Percentiles rank a stretch among this genome's conserved stretches.
phyloP scores from a whole-genome alignment of 2,888 invertebrate species.

The Netelia fuscicornis region DNA sequence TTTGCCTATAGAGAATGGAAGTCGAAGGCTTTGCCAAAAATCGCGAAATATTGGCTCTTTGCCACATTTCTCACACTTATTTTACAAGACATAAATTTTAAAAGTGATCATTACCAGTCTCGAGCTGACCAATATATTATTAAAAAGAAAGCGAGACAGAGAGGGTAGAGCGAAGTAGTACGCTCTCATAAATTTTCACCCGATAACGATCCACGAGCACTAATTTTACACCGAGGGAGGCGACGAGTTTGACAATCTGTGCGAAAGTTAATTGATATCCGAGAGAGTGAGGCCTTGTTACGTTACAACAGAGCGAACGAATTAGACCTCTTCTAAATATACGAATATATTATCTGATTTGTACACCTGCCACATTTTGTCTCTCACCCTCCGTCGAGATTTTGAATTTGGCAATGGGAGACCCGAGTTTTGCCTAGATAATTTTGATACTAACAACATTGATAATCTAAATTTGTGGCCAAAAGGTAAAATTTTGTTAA shows the following conservation, averaged over 20 bases:
- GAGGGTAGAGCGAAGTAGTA: constrained; percentile 10
- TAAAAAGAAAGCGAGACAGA: constrained; percentile 20
- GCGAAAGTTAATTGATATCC: constrained; percentile 59
- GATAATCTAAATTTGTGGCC: constrained; percentile 44
- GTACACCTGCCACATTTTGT: constrained; percentile 13
- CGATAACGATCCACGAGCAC: constrained; percentile 48
- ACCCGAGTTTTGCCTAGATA: constrained; percentile 27
- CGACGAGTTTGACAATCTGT: constrained; percentile 44
- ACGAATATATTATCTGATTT: constrained; percentile 63
- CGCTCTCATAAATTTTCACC: constrained; percentile 30
- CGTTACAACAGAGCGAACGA: constrained; percentile 43
- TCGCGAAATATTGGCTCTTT: constrained; percentile 60
- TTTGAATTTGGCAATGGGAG: constrained; percentile 51
- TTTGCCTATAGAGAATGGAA: constrained; percentile 46
- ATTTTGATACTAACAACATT: constrained; percentile 49
- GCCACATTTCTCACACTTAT: constrained; percentile 70
- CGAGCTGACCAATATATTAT: constrained; percentile 53
- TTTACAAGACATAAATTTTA: constrained; percentile 70
- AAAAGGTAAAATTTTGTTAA: constrained; percentile 41
- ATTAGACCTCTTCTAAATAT: constrained; percentile 51
- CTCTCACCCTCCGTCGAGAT: background rate
- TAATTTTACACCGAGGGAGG: constrained; percentile 47
- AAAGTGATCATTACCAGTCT: constrained; percentile 71
- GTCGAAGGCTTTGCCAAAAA: constrained; percentile 63
- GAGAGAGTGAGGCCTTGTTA: constrained; percentile 20